A percentile compares a stretch with the other conserved stretches of the same genome.
Conservation (phyloP, 2,797 vertebrate genomes). For the Notoglanidium macrostoma region DNA sequence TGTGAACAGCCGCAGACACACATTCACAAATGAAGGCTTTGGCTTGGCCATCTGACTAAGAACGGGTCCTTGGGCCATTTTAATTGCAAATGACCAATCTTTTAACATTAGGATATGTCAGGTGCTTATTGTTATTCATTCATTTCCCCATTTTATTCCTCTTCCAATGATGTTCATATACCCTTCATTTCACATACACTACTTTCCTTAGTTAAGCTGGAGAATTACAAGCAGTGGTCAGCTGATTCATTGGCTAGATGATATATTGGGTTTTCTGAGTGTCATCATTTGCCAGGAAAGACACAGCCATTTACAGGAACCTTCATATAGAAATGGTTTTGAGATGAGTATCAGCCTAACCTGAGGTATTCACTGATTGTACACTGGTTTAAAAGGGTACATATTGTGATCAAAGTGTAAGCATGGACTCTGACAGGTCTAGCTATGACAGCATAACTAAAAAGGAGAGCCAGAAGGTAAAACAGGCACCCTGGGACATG, state of each 20-base stretch:
- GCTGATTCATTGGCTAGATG: not conserved
- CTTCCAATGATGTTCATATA: not conserved
- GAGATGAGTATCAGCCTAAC: not conserved
- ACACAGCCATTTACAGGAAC: not conserved
- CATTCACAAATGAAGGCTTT: conserved; percentile 27
- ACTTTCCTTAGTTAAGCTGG: not conserved
- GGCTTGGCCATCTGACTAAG: conserved; percentile 27
- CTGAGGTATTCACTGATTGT: not conserved
- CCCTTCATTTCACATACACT: not conserved
- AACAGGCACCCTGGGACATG: not conserved
- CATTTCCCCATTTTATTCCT: not conserved
- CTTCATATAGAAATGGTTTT: not conserved
- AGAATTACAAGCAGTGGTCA: not conserved
- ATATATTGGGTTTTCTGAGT: not conserved
- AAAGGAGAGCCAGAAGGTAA: conserved; percentile 7
- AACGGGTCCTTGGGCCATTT: conserved; percentile 18
- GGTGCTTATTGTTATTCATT: conserved; percentile 12
- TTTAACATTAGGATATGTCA: conserved; percentile 4
- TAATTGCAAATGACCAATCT: conserved; percentile 33
- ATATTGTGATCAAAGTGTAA: not conserved
- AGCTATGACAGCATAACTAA: conserved; percentile 1
- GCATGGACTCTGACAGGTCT: not conserved
- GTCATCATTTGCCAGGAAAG: not conserved
- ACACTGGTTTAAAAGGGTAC: not conserved
- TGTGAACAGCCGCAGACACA: conserved; percentile 9